Evolutionary conservation across 2,888 invertebrate species (phyloP).

Genomic region (Stenchaetothrips biformis): DNA sequence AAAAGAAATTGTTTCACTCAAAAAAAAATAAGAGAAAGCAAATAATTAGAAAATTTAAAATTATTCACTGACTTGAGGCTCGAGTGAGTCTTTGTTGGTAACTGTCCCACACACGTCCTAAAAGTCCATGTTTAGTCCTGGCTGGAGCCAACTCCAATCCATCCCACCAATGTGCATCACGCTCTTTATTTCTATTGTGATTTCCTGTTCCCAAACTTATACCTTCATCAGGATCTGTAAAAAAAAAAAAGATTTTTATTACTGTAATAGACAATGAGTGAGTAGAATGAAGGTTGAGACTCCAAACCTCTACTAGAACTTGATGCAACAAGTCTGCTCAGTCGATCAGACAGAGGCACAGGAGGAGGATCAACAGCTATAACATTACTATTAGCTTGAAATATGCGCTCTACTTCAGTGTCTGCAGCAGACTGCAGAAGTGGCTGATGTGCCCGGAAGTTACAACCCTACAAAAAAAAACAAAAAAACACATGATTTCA

Average conservation of each 20-base stretch:
- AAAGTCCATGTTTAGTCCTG: slow-evolving; percentile 57
- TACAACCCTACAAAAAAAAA: slow-evolving; percentile 57
- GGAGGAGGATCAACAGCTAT: slow-evolving; percentile 62
- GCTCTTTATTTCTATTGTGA: slow-evolving; percentile 39
- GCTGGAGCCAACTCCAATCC: slow-evolving; percentile 62
- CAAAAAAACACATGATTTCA: background rate
- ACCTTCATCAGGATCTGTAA: slow-evolving; percentile 30
- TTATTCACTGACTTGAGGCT: background rate
- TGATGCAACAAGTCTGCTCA: slow-evolving; percentile 58
- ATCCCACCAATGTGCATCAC: slow-evolving; percentile 69
- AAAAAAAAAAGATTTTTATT: background rate
- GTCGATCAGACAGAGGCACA: slow-evolving; percentile 62
- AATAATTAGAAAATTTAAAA: background rate
- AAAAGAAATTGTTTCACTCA: background rate
- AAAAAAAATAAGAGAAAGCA: background rate
- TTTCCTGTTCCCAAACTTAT: slow-evolving; percentile 8
- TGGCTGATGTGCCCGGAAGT: slow-evolving; percentile 66
- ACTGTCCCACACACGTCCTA: slow-evolving; percentile 50
- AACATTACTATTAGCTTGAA: slow-evolving; percentile 54
- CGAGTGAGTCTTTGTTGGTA: slow-evolving; percentile 28
- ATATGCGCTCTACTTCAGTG: slow-evolving; percentile 59
- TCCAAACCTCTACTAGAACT: slow-evolving; percentile 13
- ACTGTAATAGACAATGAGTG: background rate
- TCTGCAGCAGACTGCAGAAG: slow-evolving; percentile 61
- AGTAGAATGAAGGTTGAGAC: background rate